A percentile compares a stretch with the other conserved stretches of the same genome.
These are phyloP conservation scores for Scolopax mira DNA, from an alignment of 2,113 vertebrate species.

Conservation along the genomic window DNA sequence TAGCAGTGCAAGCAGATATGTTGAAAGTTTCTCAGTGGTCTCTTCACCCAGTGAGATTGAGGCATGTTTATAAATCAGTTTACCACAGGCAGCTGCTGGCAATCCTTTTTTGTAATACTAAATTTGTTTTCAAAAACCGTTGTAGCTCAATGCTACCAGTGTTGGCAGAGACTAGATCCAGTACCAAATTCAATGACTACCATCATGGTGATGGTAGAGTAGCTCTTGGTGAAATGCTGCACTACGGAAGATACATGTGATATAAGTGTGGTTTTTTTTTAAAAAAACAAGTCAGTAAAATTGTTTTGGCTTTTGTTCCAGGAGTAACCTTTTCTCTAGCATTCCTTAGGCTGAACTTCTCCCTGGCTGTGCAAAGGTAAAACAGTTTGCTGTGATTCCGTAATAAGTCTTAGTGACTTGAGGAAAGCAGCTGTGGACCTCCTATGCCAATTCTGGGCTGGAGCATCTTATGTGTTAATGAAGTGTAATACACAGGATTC, in stretches of 20 bases:
- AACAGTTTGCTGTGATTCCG: not conserved
- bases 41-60: not conserved
- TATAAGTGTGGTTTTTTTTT: not conserved
- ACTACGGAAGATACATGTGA: not conserved
- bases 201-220: rapidly evolving
- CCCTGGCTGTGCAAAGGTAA: rapidly evolving
- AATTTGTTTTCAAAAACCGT: not conserved
- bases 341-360: not conserved
- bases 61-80: not conserved
- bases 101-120: not conserved
- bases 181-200: not conserved
- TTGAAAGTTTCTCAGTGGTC: not conserved
- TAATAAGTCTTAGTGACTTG: not conserved
- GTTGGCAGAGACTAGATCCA: not conserved
- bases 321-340: not conserved
- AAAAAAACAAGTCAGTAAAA: not conserved
- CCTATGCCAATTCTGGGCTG: not conserved
- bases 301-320: not conserved
- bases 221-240: not conserved
- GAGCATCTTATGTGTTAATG: not conserved
- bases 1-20: not conserved
- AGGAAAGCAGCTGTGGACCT: not conserved
- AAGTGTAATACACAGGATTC: not conserved
- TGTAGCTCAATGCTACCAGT: not conserved
- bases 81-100: not conserved